A percentile compares a stretch with the other conserved stretches of the same genome.
Conservation (phyloP, 1,140 invertebrate species). For the Drosophila bipectinata region DNA sequence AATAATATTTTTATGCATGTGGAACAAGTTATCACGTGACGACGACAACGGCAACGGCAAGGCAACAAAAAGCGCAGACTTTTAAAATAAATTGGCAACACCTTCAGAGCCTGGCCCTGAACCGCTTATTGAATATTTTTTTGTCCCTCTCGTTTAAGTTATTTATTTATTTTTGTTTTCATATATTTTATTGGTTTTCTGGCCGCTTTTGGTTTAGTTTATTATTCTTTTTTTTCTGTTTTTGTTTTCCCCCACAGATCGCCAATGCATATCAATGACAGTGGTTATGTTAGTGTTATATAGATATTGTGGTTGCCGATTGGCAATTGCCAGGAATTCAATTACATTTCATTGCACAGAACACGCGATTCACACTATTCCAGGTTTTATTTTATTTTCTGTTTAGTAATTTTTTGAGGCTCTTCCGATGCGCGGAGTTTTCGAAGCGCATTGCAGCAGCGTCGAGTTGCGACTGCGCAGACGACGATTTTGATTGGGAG, state of each 20-base stretch:
- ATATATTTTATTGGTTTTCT: conserved; percentile 21
- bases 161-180: conserved; percentile 7
- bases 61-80: conserved; percentile 51
- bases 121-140: conserved; percentile 68
- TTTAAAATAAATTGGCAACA: conserved; percentile 79
- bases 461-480: conserved; percentile 64
- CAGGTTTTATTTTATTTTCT: conserved; percentile 31
- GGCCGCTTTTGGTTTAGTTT: conserved; percentile 8
- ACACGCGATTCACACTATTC: conserved; percentile 38
- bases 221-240: conserved; percentile 19
- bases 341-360: conserved; percentile 46
- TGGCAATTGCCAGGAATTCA: conserved; percentile 28
- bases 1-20: conserved; percentile 59
- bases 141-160: conserved; percentile 32
- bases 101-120: conserved; percentile 72
- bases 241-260: conserved; percentile 16
- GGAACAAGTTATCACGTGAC: conserved; percentile 75
- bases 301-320: conserved; percentile 28
- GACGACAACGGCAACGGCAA: conserved; percentile 44
- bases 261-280: conserved; percentile 44
- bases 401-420: not conserved
- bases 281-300: conserved; percentile 12
- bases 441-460: conserved; percentile 56
- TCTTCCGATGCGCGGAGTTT: conserved; percentile 28
- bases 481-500: conserved; percentile 56